Percentiles rank a stretch among this genome's conserved stretches.
Evolutionary conservation across 2,888 invertebrate species (phyloP).

Genomic region (Lepidocyrtoides sp.): DNA sequence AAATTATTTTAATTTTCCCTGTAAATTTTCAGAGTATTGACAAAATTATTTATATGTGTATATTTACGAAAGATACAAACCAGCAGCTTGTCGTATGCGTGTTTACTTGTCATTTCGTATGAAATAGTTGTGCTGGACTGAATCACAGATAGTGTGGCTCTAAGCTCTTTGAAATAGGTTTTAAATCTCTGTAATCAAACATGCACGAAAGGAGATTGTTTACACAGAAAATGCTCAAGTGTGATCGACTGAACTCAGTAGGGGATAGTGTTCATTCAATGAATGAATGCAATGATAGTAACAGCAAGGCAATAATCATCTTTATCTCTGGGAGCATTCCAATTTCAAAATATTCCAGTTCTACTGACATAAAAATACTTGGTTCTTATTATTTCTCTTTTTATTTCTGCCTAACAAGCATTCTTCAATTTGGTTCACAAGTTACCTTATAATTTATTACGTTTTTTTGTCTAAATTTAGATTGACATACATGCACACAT

Average conservation of each 20-base stretch:
- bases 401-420: background rate
- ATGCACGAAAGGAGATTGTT: conserved; percentile 29
- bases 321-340: conserved; percentile 1
- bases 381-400: background rate
- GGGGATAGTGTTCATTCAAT: background rate
- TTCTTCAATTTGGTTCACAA: background rate
- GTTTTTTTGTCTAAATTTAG: background rate
- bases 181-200: conserved; percentile 75
- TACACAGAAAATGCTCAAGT: no score
- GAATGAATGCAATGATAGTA: no score
- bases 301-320: background rate
- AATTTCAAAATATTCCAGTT: background rate
- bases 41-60: no score
- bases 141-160: conserved; percentile 58
- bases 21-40: conserved; percentile 9
- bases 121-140: no score
- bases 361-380: background rate
- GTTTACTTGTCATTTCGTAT: no score
- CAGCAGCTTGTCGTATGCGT: background rate
- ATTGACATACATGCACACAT: conserved; percentile 9
- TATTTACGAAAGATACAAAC: no score
- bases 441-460: no score
- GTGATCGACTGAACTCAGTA: conserved; percentile 3
- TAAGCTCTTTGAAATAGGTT: conserved; percentile 70
- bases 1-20: conserved; percentile 24